Evolutionary conservation across 2,113 vertebrate species (phyloP).

Genomic region (Rhinogobius similis): DNA sequence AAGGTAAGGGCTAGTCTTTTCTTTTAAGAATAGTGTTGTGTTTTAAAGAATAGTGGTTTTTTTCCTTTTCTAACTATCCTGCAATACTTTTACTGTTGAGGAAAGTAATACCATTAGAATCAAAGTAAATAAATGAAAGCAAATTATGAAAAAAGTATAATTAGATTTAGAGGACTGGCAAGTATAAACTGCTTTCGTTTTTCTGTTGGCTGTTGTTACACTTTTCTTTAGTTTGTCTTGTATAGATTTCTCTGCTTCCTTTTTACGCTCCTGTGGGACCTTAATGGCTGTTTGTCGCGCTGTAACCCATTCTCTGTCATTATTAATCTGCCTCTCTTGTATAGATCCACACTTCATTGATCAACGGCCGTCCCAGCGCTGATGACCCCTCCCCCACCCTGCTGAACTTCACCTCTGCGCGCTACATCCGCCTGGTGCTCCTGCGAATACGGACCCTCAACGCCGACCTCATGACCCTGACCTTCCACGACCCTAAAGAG

Average conservation of each 20-base stretch:
- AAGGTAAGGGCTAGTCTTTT: background rate
- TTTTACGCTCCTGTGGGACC: background rate
- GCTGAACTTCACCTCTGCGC: conserved; percentile 93
- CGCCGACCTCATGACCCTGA: conserved; percentile 96
- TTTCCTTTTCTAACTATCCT: too few species aligned
- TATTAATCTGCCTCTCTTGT: conserved; percentile 25
- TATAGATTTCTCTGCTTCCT: background rate
- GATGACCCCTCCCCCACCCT: conserved; percentile 89
- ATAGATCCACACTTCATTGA: conserved; percentile 95
- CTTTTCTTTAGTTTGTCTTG: background rate
- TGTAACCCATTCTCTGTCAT: background rate
- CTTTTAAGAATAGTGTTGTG: too few species aligned
- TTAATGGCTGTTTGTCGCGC: conserved; percentile 6
- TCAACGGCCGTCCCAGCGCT: conserved; percentile 94
- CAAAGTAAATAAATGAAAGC: too few species aligned
- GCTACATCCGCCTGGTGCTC: conserved; percentile 90
- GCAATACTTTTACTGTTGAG: too few species aligned
- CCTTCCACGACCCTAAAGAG: conserved; percentile 84
- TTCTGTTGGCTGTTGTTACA: background rate
- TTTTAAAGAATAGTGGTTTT: too few species aligned
- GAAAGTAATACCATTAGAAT: too few species aligned
- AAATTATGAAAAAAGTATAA: too few species aligned
- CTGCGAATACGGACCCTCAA: conserved; percentile 94
- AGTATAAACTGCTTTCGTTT: too few species aligned
- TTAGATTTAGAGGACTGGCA: too few species aligned